Base-by-base conservation (phyloP, 2,797 vertebrate genomes). In the Coregonus sp. region DNA sequence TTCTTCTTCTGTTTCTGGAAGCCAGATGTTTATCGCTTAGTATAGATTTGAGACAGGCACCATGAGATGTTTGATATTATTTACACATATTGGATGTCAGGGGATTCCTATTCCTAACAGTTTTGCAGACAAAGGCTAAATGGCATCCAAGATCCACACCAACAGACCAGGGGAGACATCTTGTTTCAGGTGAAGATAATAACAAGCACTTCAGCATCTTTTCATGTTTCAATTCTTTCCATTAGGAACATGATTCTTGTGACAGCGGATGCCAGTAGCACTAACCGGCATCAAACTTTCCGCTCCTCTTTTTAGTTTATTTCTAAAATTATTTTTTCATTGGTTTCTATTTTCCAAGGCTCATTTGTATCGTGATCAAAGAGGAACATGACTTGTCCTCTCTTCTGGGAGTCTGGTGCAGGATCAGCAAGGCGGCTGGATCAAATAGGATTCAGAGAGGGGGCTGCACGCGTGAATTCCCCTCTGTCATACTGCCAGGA, bases 11-110 rank as follows among this genome's bases (percentile, higher is more conserved):
- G 25, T 75, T 86, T 92, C 90, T 93, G 90, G 79, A 71, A 80
- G 79, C 92, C 93, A 94, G 93, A 94, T 94, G 92, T 91, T 88
- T 79, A 77, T 75, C 80, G 80, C 88, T 86, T 52, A 81, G 83
- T 88, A 87, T 89, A 91, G 85, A 87, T 82, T 81, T 76, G 72
- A 69, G 66, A 82, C 70, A 2, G 51, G 76, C 61, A 0, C 78
- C 67, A 77, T 77, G 51, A 84, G 84, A 78, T 80, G 84, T 84
- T 81, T 75, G 72, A 80, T 82, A 81, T 82, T 85, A 85, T 85
- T 88, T 86, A 72, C 77, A 80, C 75, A 82, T 84, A 82, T 77
- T 81, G 81, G 82, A 85, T 75, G 83, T 84, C 72, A 67, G 75
- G 69, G 75, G 52, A 75, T 80, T 88, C 79, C 77, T 86, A 80